Evolutionary conservation across 2,888 invertebrate genomes (phyloP), one percentile per base, ranked within the genome.

Genomic region (Sarcophaga subvicina): DNA sequence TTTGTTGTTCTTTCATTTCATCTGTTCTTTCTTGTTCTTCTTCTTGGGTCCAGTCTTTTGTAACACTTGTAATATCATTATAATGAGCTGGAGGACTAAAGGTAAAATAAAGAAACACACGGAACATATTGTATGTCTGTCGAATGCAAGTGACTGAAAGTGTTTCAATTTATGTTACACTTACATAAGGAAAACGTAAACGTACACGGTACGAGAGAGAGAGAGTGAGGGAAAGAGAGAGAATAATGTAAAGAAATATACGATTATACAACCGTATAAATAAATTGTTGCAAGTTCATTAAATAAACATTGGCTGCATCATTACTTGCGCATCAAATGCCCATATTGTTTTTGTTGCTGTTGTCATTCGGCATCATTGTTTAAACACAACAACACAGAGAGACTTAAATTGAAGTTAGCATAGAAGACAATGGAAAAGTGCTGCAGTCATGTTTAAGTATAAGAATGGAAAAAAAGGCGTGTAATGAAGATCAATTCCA

Each of bases 201-300:
- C 37, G 10, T 27, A 25, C 6, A 6, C 6, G 37, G 22, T 17
- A 17, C 4, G 3, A 17, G 37, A 27, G 67, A 25, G 20, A 37
- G 14, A 49, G n/a, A 60, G 59, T 59, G n/a, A 37, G 6, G 20
- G 20, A 20, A 20, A 22, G 22, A 17, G 75, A 60, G 27, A 47
- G 54, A 54, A 14, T 54, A 54, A 54, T 14, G 17, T 14, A 54
- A 54, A 54, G 12, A 70, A 66, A 45, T 25, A 59, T 62, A 72
- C 60, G 12, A 62, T 70, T 20, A 70, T 60, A 64, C 76, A 72
- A 77, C 69, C 72, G 76, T 73, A 80, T 85, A 80, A 80, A 85
- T 87, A 84, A 87, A 87, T 84, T 87, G 84, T 87, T 87, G 87
- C 87, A 87, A 87, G 87, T 87, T 84, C 87, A 87, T 87, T 87